Percentiles rank a stretch among this genome's conserved stretches.
Evolutionary conservation across 2,113 vertebrate genomes (phyloP).

Genomic region (Phyllostomus hastatus): DNA sequence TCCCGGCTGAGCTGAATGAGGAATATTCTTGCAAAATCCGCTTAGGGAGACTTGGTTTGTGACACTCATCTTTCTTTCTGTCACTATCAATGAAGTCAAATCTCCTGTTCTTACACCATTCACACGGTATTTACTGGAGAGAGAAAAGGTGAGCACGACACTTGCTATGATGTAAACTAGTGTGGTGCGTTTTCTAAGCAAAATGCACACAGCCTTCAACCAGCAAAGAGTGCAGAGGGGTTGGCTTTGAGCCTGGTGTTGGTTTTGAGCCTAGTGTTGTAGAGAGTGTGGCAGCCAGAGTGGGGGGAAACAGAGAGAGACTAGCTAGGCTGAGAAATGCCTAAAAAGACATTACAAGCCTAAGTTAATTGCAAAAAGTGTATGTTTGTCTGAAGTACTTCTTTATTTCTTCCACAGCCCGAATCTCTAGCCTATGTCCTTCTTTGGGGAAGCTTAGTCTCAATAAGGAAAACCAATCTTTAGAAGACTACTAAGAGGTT

Average conservation of each 20-base stretch:
- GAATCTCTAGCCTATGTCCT: background rate
- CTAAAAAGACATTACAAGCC: background rate
- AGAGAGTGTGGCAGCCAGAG: background rate
- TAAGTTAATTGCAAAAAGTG: background rate
- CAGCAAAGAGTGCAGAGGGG: background rate
- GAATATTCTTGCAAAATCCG: background rate
- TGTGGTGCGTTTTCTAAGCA: background rate
- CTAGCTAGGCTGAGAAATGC: background rate
- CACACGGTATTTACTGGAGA: background rate
- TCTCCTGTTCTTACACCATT: background rate
- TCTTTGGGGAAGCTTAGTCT: conserved; percentile 27
- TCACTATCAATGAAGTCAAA: background rate
- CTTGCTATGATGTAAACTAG: background rate
- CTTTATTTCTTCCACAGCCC: background rate
- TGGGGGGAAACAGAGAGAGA: background rate
- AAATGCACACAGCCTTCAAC: background rate
- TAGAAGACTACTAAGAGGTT: conserved; percentile 61
- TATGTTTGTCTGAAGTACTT: background rate
- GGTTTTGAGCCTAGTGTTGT: background rate
- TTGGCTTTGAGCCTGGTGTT: background rate
- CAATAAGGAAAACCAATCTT: conserved; percentile 67
- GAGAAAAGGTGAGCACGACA: background rate
- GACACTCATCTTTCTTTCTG: background rate
- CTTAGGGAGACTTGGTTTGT: background rate
- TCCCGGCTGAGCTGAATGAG: background rate